These are phyloP conservation scores for Dendrolimus punctatus DNA, from an alignment of 1,140 invertebrate species.

Conservation along the genomic window DNA sequence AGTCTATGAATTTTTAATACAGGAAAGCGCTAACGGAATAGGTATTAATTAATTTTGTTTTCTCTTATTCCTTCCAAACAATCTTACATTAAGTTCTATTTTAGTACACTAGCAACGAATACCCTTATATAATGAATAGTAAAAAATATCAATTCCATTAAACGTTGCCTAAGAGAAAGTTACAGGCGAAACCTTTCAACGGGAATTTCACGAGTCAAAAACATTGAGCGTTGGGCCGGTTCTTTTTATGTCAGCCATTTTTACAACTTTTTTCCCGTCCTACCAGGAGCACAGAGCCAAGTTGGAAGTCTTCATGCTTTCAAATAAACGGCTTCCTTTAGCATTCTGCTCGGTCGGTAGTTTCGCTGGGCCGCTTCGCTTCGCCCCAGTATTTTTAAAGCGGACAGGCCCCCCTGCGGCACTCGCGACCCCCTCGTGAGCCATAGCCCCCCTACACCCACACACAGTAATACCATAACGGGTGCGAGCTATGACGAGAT, in stretches of 20 bases:
- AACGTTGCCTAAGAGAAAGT: no score
- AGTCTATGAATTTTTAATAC: no score
- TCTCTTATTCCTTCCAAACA: no score
- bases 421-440: conserved; percentile 32
- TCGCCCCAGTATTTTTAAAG: conserved; percentile 66
- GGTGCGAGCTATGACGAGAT: conserved; percentile 69
- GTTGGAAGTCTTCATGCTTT: conserved; percentile 54
- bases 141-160: neutral
- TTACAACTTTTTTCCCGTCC: conserved; percentile 48
- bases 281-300: conserved; percentile 41
- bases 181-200: no score
- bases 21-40: no score
- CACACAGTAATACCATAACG: conserved; percentile 69
- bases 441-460: conserved; percentile 29
- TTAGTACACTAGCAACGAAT: no score
- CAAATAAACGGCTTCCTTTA: conserved; percentile 67
- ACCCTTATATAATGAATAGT: no score
- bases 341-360: conserved; percentile 54
- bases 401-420: conserved; percentile 59
- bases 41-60: no score
- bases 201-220: conserved; percentile 22
- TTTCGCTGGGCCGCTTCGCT: conserved; percentile 33
- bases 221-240: conserved; percentile 17
- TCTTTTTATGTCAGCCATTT: conserved; percentile 42
- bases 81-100: no score